Conservation (phyloP, 1,140 invertebrate species). For the Wasmannia auropunctata region DNA sequence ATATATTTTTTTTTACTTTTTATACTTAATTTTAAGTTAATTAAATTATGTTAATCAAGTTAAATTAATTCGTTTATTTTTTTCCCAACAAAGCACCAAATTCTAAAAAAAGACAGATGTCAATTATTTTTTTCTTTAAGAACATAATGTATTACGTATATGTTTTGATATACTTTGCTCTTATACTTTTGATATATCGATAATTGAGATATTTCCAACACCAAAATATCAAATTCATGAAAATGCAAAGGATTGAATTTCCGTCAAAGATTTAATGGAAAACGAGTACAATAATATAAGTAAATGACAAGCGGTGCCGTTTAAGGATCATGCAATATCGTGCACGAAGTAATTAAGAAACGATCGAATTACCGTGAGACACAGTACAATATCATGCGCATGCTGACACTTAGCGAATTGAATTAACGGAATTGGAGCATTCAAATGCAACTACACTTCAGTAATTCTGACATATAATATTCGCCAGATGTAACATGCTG, state of each 20-base stretch:
- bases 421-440: slow-evolving; percentile 47
- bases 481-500: neutral
- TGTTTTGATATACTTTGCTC: neutral
- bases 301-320: slow-evolving; percentile 15
- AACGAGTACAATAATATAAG: neutral
- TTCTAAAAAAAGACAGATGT: too few relatives aligned
- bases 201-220: neutral
- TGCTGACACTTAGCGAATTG: slow-evolving; percentile 37
- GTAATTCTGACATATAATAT: slow-evolving; percentile 45
- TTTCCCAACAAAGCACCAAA: neutral
- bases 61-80: neutral
- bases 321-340: slow-evolving; percentile 17
- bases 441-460: slow-evolving; percentile 11
- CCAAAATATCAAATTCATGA: neutral
- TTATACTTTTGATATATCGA: too few relatives aligned
- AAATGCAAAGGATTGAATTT: neutral
- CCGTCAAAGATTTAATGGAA: neutral
- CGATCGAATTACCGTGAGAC: slow-evolving; percentile 32
- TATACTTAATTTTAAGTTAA: neutral
- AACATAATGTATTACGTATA: neutral
- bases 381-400: slow-evolving; percentile 6
- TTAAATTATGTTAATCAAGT: neutral
- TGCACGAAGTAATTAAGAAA: slow-evolving; percentile 49
- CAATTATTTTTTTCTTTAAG: too few relatives aligned
- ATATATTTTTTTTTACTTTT: neutral